Evolutionary conservation across 2,888 invertebrate species (phyloP).

Genomic region (Eilema sororculum): DNA sequence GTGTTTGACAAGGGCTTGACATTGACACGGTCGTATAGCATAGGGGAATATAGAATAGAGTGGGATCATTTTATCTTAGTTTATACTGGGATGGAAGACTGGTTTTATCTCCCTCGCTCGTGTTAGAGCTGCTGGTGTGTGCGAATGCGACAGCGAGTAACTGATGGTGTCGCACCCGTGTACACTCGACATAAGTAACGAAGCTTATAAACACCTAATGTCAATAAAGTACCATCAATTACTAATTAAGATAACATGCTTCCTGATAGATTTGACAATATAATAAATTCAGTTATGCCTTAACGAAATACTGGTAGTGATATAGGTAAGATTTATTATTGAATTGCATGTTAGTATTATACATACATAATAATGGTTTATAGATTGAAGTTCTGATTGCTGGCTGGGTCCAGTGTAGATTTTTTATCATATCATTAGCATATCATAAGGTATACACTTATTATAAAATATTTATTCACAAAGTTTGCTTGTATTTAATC

Average conservation of each 20-base stretch:
- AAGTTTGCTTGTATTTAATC: conserved; percentile 55
- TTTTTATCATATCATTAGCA: conserved; percentile 86
- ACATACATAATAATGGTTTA: conserved; percentile 63
- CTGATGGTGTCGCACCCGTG: conserved; percentile 2
- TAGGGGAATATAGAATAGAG: background rate
- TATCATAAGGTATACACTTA: conserved; percentile 77
- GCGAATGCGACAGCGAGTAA: conserved; percentile 12
- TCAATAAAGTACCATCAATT: conserved; percentile 81
- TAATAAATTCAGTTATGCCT: conserved; percentile 82
- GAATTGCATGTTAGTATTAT: conserved; percentile 77
- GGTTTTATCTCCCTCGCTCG: conserved; percentile 16
- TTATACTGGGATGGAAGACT: conserved; percentile 3
- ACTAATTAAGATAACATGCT: conserved; percentile 83
- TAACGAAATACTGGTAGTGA: conserved; percentile 82
- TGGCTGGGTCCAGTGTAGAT: conserved; percentile 82
- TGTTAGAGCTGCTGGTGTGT: conserved; percentile 11
- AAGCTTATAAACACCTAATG: conserved; percentile 60
- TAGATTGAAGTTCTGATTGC: conserved; percentile 63
- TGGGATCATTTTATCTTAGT: conserved; percentile 7
- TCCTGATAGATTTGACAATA: conserved; percentile 87
- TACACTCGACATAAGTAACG: conserved; percentile 31
- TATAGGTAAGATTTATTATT: conserved; percentile 74
- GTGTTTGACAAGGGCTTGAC: background rate
- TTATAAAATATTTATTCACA: conserved; percentile 62
- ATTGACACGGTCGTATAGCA: background rate